Base-by-base conservation (phyloP, 2,888 invertebrate species). In the Barypeithes pellucidus region DNA sequence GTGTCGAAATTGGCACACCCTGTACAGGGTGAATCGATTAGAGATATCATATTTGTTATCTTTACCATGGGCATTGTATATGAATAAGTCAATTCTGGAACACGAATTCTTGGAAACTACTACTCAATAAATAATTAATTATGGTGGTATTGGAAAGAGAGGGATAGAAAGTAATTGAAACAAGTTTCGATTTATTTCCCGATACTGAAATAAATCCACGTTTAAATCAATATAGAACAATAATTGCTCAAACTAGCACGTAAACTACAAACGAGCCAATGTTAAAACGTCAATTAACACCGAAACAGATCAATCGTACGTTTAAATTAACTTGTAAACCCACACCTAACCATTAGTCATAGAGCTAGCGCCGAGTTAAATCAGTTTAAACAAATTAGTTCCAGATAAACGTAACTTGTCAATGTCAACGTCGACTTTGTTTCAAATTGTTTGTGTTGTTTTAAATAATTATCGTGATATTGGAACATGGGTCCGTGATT, bases 391-490 rank as follows among this genome's bases (percentile, higher is more conserved):
- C 63, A 63, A 63, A 63, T 63, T 63, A 36, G 50, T 36, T 20
- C 50, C 50, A 63, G 63, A 63, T 63, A 63, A 63, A 47, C 63
- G 63, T 33, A 47, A 63, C 63, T 63, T 50, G 29, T 63, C 50
- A 63, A 50, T 33, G 63, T 63, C 63, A 63, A 63, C 29, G 1
- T 11, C 16, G 63, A 47, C 50, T 47, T 63, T 9, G 50, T 63
- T 63, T 50, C 20, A 18, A 20, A 33, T 33, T 36, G 63, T 50
- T 52, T 24, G 24, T 24, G n/a, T 24, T 52, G 52, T 52, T 24
- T 52, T 52, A 52, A 52, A 52, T 52, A 52, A 52, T 52, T 24
- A 52, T 52, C 52, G 12, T 24, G 52, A 52, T 52, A 52, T 52
- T 52, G 52, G n/a, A 52, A 52, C 52, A 52, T 52, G 52, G 52